Evolutionary conservation across 2,797 vertebrate species (phyloP).

Genomic region (Phoebastria nigripes): DNA sequence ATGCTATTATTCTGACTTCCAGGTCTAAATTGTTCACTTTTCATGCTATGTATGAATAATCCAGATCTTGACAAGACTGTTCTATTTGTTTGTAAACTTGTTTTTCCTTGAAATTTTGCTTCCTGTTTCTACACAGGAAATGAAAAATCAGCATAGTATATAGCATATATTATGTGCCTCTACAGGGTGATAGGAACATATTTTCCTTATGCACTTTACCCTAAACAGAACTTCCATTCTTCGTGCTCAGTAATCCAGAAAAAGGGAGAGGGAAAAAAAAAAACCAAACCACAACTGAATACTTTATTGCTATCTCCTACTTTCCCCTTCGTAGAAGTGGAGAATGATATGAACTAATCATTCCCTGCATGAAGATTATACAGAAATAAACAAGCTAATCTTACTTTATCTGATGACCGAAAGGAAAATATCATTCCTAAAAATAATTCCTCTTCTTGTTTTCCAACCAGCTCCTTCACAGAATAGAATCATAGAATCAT

Average conservation of each 20-base stretch:
- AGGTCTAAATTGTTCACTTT: not conserved
- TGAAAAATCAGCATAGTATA: not conserved
- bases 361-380: not conserved
- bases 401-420: not conserved
- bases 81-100: not conserved
- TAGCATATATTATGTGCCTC: not conserved
- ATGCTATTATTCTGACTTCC: not conserved
- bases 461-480: not conserved
- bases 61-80: not conserved
- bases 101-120: not conserved
- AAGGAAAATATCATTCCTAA: not conserved
- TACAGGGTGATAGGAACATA: rapidly evolving
- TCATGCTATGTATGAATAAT: not conserved
- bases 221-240: not conserved
- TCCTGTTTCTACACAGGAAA: not conserved
- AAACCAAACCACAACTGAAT: not conserved
- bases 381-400: not conserved
- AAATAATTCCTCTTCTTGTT: not conserved
- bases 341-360: not conserved
- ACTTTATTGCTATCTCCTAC: not conserved
- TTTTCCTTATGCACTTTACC: not conserved
- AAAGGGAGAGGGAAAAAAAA: not conserved
- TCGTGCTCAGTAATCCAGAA: not conserved
- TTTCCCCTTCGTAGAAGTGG: not conserved
- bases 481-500: too few relatives aligned